Evolutionary conservation across 2,113 vertebrate genomes (phyloP), one percentile per base, ranked within the genome.

Genomic region (Leptosomus discolor): DNA sequence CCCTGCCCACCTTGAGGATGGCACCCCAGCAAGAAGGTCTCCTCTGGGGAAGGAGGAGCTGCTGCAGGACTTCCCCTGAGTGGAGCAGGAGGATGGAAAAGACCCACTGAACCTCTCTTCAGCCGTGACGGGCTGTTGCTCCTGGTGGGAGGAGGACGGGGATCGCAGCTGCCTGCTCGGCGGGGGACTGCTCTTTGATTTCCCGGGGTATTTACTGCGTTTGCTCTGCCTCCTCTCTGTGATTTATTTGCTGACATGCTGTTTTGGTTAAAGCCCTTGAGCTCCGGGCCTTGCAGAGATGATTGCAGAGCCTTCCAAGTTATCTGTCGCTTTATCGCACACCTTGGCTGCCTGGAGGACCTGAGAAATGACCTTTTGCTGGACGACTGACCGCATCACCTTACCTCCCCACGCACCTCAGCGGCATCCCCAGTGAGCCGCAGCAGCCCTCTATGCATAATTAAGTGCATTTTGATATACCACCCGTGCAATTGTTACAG

Each of bases 381-480:
- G 69, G 48, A 32, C 0, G 2, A 4, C 5, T 41, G 18, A 23
- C 21, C 2, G 0, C 20, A 32, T 32, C 39, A 23, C 8, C 41
- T 54, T 36, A 34, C 48, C 32, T 45, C 77, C 46, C n/a, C 4
- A 1, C 19, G 4, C 54, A 43, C n/a, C 69, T 61, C 5, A n/a
- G 30, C n/a, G 20, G 46, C 53, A 23, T 9, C 68, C 1, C 54
- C 7, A 22, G 27, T 18, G 53, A 65, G 46, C 26, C 11, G 6
- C 58, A 5, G 29, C 37, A 39, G 34, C 34, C 37, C 20, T 16
- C 51, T 32, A 1, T 11, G 26, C 20, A 1, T 41, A 61, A 85
- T 89, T 56, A 80, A 85, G 23, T 21, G 23, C 54, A n/a, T 56
- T 74, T 85, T 80, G 32, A 85, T 85, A 75, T 51, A 39, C 67